phyloP scores from a whole-genome alignment of 2,888 invertebrate genomes.

The Melipona bicolor region DNA sequence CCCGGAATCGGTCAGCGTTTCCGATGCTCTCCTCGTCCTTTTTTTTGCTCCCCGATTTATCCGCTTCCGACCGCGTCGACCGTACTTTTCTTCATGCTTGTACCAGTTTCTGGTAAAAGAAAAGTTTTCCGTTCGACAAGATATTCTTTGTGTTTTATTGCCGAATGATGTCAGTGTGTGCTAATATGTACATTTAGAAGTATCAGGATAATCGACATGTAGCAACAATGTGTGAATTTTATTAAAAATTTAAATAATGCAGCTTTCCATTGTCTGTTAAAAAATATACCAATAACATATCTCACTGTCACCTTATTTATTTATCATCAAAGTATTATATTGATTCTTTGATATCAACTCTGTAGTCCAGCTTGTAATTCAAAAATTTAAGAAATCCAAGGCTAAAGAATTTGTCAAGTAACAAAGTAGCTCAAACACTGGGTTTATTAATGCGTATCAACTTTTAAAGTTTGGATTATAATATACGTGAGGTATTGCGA shows the following conservation, averaged over 20 bases:
- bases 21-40: constrained; percentile 18
- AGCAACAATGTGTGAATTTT: not conserved
- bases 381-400: too few relatives aligned
- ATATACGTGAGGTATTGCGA: too few relatives aligned
- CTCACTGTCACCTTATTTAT: not conserved
- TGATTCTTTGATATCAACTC: too few relatives aligned
- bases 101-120: not conserved
- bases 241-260: not conserved
- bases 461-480: too few relatives aligned
- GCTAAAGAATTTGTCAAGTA: too few relatives aligned
- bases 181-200: not conserved
- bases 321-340: too few relatives aligned
- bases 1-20: constrained; percentile 67
- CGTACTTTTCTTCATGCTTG: not conserved
- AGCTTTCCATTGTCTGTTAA: not conserved
- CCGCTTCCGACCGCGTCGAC: not conserved
- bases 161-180: not conserved
- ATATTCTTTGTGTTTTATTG: not conserved
- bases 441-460: too few relatives aligned
- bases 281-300: not conserved
- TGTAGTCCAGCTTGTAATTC: too few relatives aligned
- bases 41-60: not conserved
- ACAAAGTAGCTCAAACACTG: too few relatives aligned
- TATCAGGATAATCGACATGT: not conserved
- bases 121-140: not conserved